These are phyloP conservation scores for Piezodorus guildinii DNA, from an alignment of 1,140 invertebrate genomes.

Conservation along the genomic window DNA sequence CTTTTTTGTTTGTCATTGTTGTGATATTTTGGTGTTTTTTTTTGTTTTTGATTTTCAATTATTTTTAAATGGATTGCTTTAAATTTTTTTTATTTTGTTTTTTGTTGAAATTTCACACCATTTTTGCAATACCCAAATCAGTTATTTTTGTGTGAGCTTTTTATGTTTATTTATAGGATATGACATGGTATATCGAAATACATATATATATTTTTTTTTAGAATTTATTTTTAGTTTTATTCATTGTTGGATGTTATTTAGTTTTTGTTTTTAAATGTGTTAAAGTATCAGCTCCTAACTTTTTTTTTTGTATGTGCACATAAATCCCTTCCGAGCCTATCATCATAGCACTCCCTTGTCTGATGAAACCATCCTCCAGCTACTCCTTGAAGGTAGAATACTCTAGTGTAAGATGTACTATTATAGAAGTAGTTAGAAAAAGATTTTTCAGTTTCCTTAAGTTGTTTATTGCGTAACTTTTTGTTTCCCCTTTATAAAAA, in stretches of 20 bases:
- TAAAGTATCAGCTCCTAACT: too few relatives aligned
- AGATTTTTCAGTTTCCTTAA: not conserved
- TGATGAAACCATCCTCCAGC: not conserved
- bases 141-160: constrained; percentile 4
- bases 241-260: constrained; percentile 7
- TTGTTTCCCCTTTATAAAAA: too few relatives aligned
- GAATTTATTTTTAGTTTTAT: constrained; percentile 8
- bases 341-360: constrained; percentile 15
- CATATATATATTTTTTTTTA: not conserved
- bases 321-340: not conserved
- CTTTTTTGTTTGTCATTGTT: constrained; percentile 28
- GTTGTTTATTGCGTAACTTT: not conserved
- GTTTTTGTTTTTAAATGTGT: too few relatives aligned
- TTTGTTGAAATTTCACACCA: not conserved
- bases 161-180: constrained; percentile 10
- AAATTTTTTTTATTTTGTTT: not conserved
- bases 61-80: constrained; percentile 23
- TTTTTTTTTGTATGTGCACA: constrained; percentile 7
- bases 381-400: too few relatives aligned
- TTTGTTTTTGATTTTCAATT: constrained; percentile 7
- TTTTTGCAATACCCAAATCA: constrained; percentile 10
- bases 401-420: not conserved
- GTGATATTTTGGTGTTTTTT: constrained; percentile 1
- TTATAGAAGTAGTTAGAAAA: constrained; percentile 1
- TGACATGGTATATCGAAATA: not conserved